Evolutionary conservation across 2,888 invertebrate species (phyloP).

Genomic region (Orchestes rusci): DNA sequence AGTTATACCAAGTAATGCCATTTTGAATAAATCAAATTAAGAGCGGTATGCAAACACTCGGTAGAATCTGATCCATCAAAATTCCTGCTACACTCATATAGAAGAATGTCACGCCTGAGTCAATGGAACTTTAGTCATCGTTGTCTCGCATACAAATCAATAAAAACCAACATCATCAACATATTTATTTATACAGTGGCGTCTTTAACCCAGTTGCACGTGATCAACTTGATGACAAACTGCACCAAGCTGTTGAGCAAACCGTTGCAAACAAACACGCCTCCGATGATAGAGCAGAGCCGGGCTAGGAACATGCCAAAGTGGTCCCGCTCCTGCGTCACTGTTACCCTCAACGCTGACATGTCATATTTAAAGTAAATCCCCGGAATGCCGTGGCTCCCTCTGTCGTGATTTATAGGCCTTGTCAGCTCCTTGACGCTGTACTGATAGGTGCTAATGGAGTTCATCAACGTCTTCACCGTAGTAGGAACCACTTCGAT

Average conservation of each 20-base stretch:
- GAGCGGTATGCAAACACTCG: no score
- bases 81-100: no score
- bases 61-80: no score
- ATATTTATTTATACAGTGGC: conserved; percentile 20
- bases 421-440: conserved; percentile 86
- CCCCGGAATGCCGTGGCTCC: conserved; percentile 90
- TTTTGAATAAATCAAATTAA: no score
- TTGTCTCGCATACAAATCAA: no score
- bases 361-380: conserved; percentile 94
- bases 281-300: conserved; percentile 86
- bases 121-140: no score
- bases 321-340: conserved; percentile 72
- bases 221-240: conserved; percentile 30
- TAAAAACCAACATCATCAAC: no score
- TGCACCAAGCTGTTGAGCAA: conserved; percentile 34
- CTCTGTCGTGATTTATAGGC: conserved; percentile 63
- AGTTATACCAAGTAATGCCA: no score
- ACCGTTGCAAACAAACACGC: conserved; percentile 83
- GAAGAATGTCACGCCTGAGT: no score
- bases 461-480: conserved; percentile 69
- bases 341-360: conserved; percentile 79
- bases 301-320: conserved; percentile 75
- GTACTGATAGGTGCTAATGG: conserved; percentile 82
- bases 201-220: conserved; percentile 36
- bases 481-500: conserved; percentile 94